A percentile compares a stretch with the other conserved stretches of the same genome.
phyloP scores from a whole-genome alignment of 2,113 vertebrate genomes.

The Melanerpes aurifrons region DNA sequence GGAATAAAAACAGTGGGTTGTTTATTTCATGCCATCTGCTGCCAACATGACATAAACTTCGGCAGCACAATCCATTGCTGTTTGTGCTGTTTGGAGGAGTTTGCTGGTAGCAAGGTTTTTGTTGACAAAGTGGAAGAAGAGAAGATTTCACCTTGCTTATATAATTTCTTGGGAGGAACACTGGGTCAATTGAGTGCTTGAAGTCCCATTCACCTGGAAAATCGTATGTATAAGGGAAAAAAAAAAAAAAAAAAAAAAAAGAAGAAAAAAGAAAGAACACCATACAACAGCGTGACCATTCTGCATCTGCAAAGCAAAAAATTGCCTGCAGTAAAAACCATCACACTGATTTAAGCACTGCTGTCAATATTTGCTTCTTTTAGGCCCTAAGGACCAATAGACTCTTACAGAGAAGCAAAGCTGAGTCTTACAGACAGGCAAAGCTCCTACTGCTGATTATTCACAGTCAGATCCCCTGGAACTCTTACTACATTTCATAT shows the following conservation, averaged over 20 bases:
- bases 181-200: neutral
- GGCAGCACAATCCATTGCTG: neutral
- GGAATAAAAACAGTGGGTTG: neutral
- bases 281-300: neutral
- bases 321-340: conserved; percentile 23
- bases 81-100: neutral
- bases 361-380: conserved; percentile 67
- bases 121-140: neutral
- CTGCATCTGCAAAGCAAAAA: conserved; percentile 34
- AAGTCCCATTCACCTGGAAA: conserved; percentile 53
- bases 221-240: neutral
- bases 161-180: neutral
- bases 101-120: neutral
- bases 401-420: conserved; percentile 63
- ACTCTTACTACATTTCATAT: conserved; percentile 69
- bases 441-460: conserved; percentile 70
- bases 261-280: no score
- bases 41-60: neutral
- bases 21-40: neutral
- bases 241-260: no score
- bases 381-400: conserved; percentile 65
- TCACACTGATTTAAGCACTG: conserved; percentile 67
- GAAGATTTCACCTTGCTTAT: conserved; percentile 21
- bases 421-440: conserved; percentile 62
- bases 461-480: conserved; percentile 56